These are phyloP conservation scores for Imbricaverruca yamaguchii DNA, from an alignment of 2,888 invertebrate genomes.

Conservation along the genomic window DNA sequence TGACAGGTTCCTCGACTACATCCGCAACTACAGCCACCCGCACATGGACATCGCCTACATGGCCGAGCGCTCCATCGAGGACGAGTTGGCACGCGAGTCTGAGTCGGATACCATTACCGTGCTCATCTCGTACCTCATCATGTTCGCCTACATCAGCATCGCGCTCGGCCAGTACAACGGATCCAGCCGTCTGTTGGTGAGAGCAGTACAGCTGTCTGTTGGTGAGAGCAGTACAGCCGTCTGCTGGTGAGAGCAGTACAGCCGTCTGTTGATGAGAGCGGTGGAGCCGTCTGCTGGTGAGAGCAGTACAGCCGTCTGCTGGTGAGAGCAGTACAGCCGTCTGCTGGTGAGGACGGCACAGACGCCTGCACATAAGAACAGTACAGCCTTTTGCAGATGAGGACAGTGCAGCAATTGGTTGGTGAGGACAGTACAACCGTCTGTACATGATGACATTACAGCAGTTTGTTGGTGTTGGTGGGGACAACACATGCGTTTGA, in stretches of 20 bases:
- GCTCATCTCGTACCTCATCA: slow-evolving; percentile 75
- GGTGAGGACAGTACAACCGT: no score
- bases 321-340: no score
- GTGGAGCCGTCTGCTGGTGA: no score
- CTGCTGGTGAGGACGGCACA: no score
- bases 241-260: slow-evolving; percentile 45
- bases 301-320: no score
- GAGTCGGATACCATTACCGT: slow-evolving; percentile 75
- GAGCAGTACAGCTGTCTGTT: not conserved
- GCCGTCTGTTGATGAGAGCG: no score
- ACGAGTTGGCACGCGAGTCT: slow-evolving; percentile 80
- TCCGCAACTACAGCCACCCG: slow-evolving; percentile 47
- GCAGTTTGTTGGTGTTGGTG: no score
- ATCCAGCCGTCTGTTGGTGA: slow-evolving; percentile 46
- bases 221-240: not conserved
- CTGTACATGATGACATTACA: no score
- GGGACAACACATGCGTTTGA: no score
- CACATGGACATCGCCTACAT: slow-evolving; percentile 79
- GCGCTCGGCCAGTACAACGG: slow-evolving; percentile 60
- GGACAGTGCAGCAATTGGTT: no score
- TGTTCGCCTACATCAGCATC: slow-evolving; percentile 86
- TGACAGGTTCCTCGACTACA: slow-evolving; percentile 59
- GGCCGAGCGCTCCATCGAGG: slow-evolving; percentile 89
- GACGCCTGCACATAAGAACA: no score
- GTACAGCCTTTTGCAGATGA: no score